phyloP scores from a whole-genome alignment of 2,113 vertebrate genomes.

The Sinocyclocheilus maitianheensis region DNA sequence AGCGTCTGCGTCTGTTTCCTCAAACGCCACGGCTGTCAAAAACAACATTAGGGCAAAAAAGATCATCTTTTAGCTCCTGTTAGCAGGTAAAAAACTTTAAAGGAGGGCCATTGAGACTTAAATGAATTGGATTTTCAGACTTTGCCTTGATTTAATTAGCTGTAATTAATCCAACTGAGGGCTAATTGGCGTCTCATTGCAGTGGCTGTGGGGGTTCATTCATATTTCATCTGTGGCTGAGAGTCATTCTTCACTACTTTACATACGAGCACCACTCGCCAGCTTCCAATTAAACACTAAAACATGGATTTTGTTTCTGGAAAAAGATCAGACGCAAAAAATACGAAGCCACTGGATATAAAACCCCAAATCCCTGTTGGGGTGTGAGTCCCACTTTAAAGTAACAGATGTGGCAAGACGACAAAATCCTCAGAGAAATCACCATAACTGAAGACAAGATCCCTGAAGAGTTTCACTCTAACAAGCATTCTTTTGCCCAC shows the following conservation, averaged over 20 bases:
- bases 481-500: constrained; percentile 10
- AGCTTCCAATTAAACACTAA: constrained; percentile 67
- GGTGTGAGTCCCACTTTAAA: constrained; percentile 52
- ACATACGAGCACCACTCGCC: constrained; percentile 67
- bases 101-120: background rate
- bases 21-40: constrained; percentile 34
- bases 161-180: constrained; percentile 61
- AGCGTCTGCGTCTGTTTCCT: constrained; percentile 24
- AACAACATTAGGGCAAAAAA: constrained; percentile 3
- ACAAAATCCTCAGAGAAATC: constrained; percentile 25
- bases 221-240: constrained; percentile 70
- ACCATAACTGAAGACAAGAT: background rate
- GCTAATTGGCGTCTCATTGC: constrained; percentile 57
- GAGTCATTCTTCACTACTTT: constrained; percentile 18
- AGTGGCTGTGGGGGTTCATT: constrained; percentile 59
- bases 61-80: background rate
- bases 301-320: constrained; percentile 65
- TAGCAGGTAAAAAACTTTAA: background rate
- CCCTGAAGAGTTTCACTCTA: constrained; percentile 8
- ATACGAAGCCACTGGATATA: constrained; percentile 51
- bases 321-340: constrained; percentile 65
- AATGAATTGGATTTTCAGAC: background rate
- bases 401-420: constrained; percentile 56
- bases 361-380: constrained; percentile 46
- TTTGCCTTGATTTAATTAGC: constrained; percentile 56